These are phyloP conservation scores for Leptinotarsa rubiginosa DNA, from an alignment of 2,888 invertebrate genomes.

Conservation along the genomic window DNA sequence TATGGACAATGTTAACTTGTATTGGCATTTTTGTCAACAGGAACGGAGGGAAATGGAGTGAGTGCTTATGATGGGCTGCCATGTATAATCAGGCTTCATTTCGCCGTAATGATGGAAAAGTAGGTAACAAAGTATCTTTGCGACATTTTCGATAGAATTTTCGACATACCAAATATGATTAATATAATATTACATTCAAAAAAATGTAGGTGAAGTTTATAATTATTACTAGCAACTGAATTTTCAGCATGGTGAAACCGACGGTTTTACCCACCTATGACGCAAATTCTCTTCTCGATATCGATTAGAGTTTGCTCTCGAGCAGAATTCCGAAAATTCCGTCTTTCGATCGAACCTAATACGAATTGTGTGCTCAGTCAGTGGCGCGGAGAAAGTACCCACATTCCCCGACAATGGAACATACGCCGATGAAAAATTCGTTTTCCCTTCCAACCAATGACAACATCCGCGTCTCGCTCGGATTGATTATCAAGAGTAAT, in stretches of 20 bases:
- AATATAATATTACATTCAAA: too few species aligned
- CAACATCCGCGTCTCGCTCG: conserved; percentile 38
- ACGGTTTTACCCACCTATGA: background rate
- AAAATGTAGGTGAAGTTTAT: too few species aligned
- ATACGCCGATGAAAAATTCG: conserved; percentile 26
- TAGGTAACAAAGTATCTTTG: too few species aligned
- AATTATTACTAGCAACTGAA: too few species aligned
- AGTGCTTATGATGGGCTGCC: too few species aligned
- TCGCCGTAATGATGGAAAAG: too few species aligned
- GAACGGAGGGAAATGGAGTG: too few species aligned
- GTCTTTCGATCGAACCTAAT: background rate
- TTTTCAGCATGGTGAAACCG: background rate
- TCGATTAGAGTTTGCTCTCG: background rate
- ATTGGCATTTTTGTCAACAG: too few species aligned
- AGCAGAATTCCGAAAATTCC: background rate
- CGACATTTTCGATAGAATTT: too few species aligned
- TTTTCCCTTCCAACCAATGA: conserved; percentile 35
- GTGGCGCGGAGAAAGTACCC: conserved; percentile 33
- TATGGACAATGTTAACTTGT: too few species aligned
- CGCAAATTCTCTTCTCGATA: background rate
- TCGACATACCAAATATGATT: too few species aligned
- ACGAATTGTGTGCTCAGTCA: background rate
- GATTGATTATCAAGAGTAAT: conserved; percentile 25
- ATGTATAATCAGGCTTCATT: too few species aligned
- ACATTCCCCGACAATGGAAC: conserved; percentile 23